Percentiles rank a stretch among this genome's conserved stretches.
Conservation (phyloP, 2,113 vertebrate species). For the Amphiprion percula region DNA sequence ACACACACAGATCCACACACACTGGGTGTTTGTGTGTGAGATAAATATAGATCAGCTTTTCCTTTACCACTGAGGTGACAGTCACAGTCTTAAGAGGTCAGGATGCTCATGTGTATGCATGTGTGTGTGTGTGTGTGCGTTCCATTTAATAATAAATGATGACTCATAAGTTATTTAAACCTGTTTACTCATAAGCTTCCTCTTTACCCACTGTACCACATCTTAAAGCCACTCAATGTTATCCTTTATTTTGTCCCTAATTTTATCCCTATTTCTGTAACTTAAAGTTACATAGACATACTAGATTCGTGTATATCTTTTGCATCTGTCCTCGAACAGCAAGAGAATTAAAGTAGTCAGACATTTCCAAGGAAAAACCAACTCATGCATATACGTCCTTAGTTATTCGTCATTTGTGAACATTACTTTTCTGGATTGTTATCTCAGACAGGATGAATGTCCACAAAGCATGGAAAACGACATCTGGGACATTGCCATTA, state of each 20-base stretch:
- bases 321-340: neutral
- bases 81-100: slow-evolving; percentile 59
- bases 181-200: slow-evolving; percentile 68
- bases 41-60: slow-evolving; percentile 61
- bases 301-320: neutral
- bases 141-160: slow-evolving; percentile 73
- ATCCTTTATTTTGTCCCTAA: neutral
- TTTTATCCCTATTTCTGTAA: too few relatives aligned
- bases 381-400: neutral
- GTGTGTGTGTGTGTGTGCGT: slow-evolving; percentile 26
- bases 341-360: neutral
- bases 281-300: neutral
- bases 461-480: slow-evolving; percentile 9
- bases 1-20: slow-evolving; percentile 13
- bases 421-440: slow-evolving; percentile 8
- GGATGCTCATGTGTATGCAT: slow-evolving; percentile 15
- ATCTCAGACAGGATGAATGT: neutral
- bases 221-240: neutral
- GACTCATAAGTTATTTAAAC: slow-evolving; percentile 76
- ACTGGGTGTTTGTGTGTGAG: slow-evolving; percentile 21
- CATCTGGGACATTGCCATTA: slow-evolving; percentile 11
- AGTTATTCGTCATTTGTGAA: slow-evolving; percentile 6
- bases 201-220: neutral
- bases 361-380: neutral
- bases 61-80: slow-evolving; percentile 48